Percentiles rank a stretch among this genome's conserved stretches.
Conservation (phyloP, 2,113 vertebrate species). For the Anhinga anhinga region DNA sequence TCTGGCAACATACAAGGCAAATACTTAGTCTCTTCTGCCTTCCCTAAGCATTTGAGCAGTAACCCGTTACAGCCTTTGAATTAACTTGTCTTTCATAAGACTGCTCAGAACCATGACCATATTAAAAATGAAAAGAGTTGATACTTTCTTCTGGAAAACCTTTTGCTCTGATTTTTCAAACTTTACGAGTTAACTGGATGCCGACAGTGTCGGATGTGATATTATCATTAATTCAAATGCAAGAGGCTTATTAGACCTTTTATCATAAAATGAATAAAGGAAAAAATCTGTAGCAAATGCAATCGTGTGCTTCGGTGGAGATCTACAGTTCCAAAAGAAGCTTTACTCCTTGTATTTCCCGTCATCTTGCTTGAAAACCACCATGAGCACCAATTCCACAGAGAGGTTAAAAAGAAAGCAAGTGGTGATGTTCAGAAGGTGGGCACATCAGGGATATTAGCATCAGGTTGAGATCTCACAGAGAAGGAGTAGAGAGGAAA, state of each 20-base stretch:
- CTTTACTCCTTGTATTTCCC: not conserved
- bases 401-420: not conserved
- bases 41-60: not conserved
- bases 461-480: not conserved
- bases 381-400: not conserved
- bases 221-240: not conserved
- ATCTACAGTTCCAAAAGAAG: not conserved
- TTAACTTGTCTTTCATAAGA: not conserved
- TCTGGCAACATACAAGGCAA: not conserved
- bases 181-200: not conserved
- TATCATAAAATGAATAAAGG: not conserved
- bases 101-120: not conserved
- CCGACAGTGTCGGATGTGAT: not conserved
- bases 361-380: not conserved
- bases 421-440: not conserved
- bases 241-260: not conserved
- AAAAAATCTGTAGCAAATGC: not conserved
- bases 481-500: not conserved
- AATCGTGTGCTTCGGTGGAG: accelerated
- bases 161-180: not conserved
- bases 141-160: not conserved
- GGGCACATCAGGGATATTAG: not conserved
- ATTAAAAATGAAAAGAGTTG: not conserved
- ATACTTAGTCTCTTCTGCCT: not conserved
- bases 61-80: not conserved